Base-by-base conservation (phyloP, 1,140 invertebrate genomes). In the Holotrichia oblita region DNA sequence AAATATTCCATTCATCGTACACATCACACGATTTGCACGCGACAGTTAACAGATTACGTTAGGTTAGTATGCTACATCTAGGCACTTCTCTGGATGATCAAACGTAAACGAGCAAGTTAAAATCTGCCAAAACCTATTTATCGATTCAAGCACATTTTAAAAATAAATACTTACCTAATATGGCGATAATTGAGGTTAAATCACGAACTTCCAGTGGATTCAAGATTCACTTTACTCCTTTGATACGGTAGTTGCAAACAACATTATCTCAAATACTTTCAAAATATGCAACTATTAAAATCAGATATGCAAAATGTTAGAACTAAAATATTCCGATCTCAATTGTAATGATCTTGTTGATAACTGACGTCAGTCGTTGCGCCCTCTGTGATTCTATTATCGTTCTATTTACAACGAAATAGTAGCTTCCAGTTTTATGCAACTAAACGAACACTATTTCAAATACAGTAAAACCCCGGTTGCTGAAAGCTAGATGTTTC, bases 131-230 rank as follows among this genome's bases (percentile, higher is more conserved):
- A 74, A 41, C 73, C 34, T 41, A 74, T 74, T 34, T 74, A 74
- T 74, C 73, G 73, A 74, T 74, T 74, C 34, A 74, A 42, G 73
- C 73, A 74, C 12, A 74, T 74, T 74, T 74, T 44, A 74, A 74
- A 74, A 74, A 74, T 74, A 74, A 74, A 74, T 74, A 40, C 73
- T 74, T 74, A 74, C 73, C 73, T 74, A 74, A 74, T 74, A 74
- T 74, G 73, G 73, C 73, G 73, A 44, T 74, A 74, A 74, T 74
- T 74, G 41, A 44, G 34, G 73, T 74, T 44, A 74, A 74, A 74
- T 14, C 73, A 74, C 40, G 17, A 74, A 74, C 41, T 44, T 44
- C 34, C 4, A 72, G 14, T 14, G 17, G 14, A 74, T 12, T 22
- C 40, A 40, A 22, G 73, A 41, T 74, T 74, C 41, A 40, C 73